These are phyloP conservation scores for Leptopilina boulardi DNA, from an alignment of 1,140 invertebrate genomes.

Conservation along the genomic window DNA sequence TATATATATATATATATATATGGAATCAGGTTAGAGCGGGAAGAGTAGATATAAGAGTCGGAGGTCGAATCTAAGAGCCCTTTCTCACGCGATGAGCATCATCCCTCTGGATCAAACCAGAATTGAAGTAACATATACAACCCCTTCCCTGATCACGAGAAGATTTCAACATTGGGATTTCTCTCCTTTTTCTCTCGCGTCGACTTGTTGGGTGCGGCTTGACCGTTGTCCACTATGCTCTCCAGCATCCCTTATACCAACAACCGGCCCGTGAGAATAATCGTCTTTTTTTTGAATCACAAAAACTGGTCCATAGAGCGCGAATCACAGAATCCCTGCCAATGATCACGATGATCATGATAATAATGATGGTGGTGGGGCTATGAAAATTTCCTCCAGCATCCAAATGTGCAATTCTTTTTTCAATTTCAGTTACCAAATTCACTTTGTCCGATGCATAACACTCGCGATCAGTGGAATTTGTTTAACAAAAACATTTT, in stretches of 20 bases:
- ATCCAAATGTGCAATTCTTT: too few relatives aligned
- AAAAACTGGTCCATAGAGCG: slow-evolving; percentile 73
- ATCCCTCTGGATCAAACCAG: slow-evolving; percentile 73
- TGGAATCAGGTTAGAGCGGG: slow-evolving; percentile 4
- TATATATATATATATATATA: too few relatives aligned
- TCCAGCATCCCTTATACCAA: slow-evolving; percentile 69
- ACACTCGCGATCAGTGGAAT: not conserved
- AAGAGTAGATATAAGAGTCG: slow-evolving; percentile 47
- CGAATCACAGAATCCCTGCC: slow-evolving; percentile 46
- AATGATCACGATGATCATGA: too few relatives aligned
- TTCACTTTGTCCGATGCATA: slow-evolving; percentile 31
- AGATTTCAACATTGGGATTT: slow-evolving; percentile 67
- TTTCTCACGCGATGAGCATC: slow-evolving; percentile 72
- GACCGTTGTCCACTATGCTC: slow-evolving; percentile 77
- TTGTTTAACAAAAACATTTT: not conserved
- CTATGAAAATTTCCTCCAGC: slow-evolving; percentile 50
- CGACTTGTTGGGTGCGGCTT: slow-evolving; percentile 59
- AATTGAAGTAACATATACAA: slow-evolving; percentile 66
- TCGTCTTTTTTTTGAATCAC: slow-evolving; percentile 48
- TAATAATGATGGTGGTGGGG: too few relatives aligned
- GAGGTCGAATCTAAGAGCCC: slow-evolving; percentile 71
- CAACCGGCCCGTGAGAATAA: slow-evolving; percentile 68
- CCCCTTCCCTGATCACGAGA: slow-evolving; percentile 71
- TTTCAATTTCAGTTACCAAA: slow-evolving; percentile 57
- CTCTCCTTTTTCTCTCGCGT: slow-evolving; percentile 49